phyloP scores from a whole-genome alignment of 92 coral and sea anemone genomes.

The Palythoa grandiflora region DNA sequence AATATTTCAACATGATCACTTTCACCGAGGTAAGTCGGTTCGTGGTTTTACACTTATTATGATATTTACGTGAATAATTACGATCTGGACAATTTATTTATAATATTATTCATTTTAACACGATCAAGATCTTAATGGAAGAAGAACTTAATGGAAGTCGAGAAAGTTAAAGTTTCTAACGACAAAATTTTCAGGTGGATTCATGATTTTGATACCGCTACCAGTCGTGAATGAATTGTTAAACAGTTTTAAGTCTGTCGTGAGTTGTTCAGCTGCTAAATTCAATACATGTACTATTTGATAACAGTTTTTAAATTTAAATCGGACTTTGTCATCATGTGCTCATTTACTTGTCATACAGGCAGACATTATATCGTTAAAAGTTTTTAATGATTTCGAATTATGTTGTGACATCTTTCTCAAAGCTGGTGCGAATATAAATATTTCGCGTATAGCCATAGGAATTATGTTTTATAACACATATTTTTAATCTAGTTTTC shows the following conservation, averaged over 20 bases:
- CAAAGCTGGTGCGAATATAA: background rate
- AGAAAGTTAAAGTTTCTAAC: background rate
- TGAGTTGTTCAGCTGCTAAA: background rate
- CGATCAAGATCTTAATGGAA: background rate
- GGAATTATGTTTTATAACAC: background rate
- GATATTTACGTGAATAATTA: slow-evolving; percentile 16
- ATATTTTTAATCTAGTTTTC: background rate
- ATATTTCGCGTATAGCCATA: background rate
- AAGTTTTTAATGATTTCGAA: background rate
- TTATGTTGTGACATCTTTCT: background rate
- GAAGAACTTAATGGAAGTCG: background rate
- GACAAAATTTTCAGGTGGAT: background rate
- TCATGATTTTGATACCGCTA: background rate
- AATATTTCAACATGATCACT: background rate
- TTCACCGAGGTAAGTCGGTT: slow-evolving; percentile 3
- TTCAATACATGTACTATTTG: background rate
- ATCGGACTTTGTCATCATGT: background rate
- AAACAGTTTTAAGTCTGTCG: background rate
- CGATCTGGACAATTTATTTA: background rate
- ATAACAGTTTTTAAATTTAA: background rate
- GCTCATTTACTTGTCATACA: background rate
- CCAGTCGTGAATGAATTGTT: background rate
- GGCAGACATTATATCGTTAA: background rate
- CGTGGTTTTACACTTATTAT: background rate
- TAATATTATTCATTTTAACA: background rate